Evolutionary conservation across 2,888 invertebrate species (phyloP), one percentile per base, ranked within the genome.

Genomic region (Volucella bombylans): DNA sequence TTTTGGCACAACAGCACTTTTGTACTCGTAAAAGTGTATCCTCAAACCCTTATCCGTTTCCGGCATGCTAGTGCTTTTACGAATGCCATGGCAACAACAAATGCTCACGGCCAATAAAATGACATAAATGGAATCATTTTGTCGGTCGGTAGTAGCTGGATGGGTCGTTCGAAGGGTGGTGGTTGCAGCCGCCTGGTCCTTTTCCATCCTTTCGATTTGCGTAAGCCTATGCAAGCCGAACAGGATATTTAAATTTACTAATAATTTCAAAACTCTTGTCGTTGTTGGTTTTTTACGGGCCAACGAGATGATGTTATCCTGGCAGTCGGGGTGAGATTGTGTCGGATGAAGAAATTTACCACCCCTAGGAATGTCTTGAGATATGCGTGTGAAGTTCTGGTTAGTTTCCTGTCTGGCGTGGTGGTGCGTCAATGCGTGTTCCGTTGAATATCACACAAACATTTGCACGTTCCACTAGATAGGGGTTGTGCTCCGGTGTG

Each of bases 361-460:
- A 55, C 82, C 82, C 82, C 45, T 14, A 47, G 49, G 43, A 71
- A 82, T 69, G 57, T 31, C 10, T 50, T 68, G 49, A 71, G 74
- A 83, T 83, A 80, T 83, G 83, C 83, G 83, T 83, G 83, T 83
- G 83, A 83, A 80, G 82, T 73, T 73, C 71, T 83, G 83, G 83
- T 80, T 83, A 79, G 73, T 79, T 79, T 74, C n/a, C 65, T 47
- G 78, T 43, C 52, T 73, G 79, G 54, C 15, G 45, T 55, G 59
- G 65, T 73, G 31, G 6, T 31, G 31, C 31, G 31, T 31, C 6
- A 31, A 1, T 31, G 73, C 79, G 74, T 79, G 68, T 79, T 38
- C 72, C 57, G 47, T 82, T 68, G 59, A 82, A 82, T 65, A 79
- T 64, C 18, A 23, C 2, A 23, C 18, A 82, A 79, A 82, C 79